Evolutionary conservation across 2,113 vertebrate genomes (phyloP).

Genomic region (Centrocercus urophasianus): DNA sequence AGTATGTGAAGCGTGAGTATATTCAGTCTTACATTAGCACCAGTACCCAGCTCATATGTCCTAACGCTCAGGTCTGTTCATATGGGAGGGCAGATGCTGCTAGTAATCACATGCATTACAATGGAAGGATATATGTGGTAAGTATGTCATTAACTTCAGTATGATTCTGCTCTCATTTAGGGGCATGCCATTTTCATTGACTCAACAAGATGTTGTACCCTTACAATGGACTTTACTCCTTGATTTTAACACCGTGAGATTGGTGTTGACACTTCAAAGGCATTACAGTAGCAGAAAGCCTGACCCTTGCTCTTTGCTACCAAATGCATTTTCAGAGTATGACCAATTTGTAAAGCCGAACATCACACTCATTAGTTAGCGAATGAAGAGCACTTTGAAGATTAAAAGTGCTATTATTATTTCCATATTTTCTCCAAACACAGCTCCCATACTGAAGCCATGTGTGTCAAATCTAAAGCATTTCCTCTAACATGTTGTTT

Average conservation of each 20-base stretch:
- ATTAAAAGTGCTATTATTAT: slow-evolving; percentile 43
- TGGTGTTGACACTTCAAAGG: background rate
- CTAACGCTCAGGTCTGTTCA: background rate
- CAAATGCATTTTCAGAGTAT: slow-evolving; percentile 33
- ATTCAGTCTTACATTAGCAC: background rate
- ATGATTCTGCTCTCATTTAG: slow-evolving; percentile 19
- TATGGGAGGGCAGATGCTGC: background rate
- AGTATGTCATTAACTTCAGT: slow-evolving; percentile 45
- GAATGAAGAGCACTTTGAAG: slow-evolving; percentile 54
- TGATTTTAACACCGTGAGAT: slow-evolving; percentile 2
- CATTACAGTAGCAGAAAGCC: slow-evolving; percentile 28
- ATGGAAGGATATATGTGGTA: background rate
- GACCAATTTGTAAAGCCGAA: slow-evolving; percentile 23
- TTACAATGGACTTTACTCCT: background rate
- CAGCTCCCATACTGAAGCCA: slow-evolving; percentile 24
- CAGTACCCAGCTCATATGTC: background rate
- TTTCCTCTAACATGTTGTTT: background rate
- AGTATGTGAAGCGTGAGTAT: background rate
- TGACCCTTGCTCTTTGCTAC: slow-evolving; percentile 53
- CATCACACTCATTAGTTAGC: slow-evolving; percentile 23
- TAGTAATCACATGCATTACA: background rate
- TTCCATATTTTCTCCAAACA: slow-evolving; percentile 37
- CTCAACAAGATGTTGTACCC: background rate
- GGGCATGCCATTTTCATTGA: background rate
- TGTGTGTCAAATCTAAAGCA: slow-evolving; percentile 24